Evolutionary conservation across 2,888 invertebrate species (phyloP).

Genomic region (Monopis laevigella): DNA sequence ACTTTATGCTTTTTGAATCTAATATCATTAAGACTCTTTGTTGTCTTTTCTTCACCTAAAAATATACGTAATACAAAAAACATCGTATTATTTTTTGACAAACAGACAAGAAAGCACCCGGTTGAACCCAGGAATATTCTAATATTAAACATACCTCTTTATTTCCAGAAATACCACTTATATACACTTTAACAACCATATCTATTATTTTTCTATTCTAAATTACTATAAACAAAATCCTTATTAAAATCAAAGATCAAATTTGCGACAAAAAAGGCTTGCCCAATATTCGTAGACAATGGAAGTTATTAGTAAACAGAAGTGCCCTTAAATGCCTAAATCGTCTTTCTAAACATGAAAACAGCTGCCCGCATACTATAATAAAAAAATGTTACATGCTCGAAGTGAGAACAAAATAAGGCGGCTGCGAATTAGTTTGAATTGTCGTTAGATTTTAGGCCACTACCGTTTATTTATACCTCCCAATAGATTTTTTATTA

Average conservation of each 20-base stretch:
- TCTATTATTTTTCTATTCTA: slow-evolving; percentile 30
- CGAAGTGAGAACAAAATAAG: no score
- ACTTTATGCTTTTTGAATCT: slow-evolving; percentile 89
- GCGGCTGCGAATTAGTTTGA: no score
- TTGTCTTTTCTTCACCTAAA: slow-evolving; percentile 94
- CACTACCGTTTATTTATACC: no score
- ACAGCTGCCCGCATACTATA: no score
- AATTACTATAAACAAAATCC: slow-evolving; percentile 36
- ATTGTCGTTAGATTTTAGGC: no score
- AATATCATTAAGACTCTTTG: slow-evolving; percentile 93
- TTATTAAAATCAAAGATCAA: slow-evolving; percentile 35
- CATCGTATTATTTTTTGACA: slow-evolving; percentile 43
- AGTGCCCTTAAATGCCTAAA: no score
- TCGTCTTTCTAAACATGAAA: no score
- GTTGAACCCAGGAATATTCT: slow-evolving; percentile 44
- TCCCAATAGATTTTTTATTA: no score
- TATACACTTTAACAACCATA: slow-evolving; percentile 92
- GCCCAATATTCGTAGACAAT: slow-evolving; percentile 62
- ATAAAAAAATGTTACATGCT: no score
- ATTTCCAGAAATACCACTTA: slow-evolving; percentile 93
- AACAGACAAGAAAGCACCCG: slow-evolving; percentile 43
- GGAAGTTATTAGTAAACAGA: no score
- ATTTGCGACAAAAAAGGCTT: slow-evolving; percentile 53
- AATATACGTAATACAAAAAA: slow-evolving; percentile 46
- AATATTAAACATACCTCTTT: slow-evolving; percentile 82